These are phyloP conservation scores for Drosophila mimetica DNA, from an alignment of 2,888 invertebrate genomes.

Conservation along the genomic window DNA sequence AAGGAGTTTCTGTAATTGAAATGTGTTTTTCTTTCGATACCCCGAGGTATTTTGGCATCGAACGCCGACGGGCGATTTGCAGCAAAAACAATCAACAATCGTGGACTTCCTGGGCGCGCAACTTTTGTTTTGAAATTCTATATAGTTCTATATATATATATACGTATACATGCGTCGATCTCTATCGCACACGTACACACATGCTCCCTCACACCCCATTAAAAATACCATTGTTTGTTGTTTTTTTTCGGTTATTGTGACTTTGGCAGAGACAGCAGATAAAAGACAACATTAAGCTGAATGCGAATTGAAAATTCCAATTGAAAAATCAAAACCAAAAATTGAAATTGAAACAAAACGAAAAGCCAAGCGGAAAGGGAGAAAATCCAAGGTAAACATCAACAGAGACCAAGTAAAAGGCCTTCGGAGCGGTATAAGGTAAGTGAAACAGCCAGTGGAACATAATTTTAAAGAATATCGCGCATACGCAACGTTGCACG, in stretches of 20 bases:
- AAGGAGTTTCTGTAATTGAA: slow-evolving; percentile 30
- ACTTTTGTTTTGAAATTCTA: slow-evolving; percentile 38
- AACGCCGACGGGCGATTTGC: slow-evolving; percentile 37
- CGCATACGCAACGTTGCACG: slow-evolving; percentile 14
- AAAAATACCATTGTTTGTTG: slow-evolving; percentile 35
- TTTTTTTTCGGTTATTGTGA: slow-evolving; percentile 52
- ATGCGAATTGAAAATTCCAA: slow-evolving; percentile 19
- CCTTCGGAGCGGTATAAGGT: slow-evolving; percentile 36
- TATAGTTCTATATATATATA: slow-evolving; percentile 30
- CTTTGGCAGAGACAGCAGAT: slow-evolving; percentile 49
- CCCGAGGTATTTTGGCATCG: slow-evolving; percentile 23
- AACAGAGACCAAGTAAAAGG: slow-evolving; percentile 14
- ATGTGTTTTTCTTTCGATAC: slow-evolving; percentile 8
- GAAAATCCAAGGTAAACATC: slow-evolving; percentile 18
- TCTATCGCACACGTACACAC: slow-evolving; percentile 16
- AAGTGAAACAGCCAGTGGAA: slow-evolving; percentile 17
- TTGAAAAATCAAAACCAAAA: slow-evolving; percentile 2
- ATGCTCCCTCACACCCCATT: neutral
- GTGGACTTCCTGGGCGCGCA: slow-evolving; percentile 40
- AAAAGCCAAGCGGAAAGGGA: slow-evolving; percentile 17
- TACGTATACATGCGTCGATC: no score
- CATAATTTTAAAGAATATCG: neutral
- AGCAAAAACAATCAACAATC: slow-evolving; percentile 32
- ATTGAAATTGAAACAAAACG: slow-evolving; percentile 15
- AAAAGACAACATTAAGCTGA: slow-evolving; percentile 43